Evolutionary conservation across 1,140 invertebrate species (phyloP).

Genomic region (Caerostris darwini): DNA sequence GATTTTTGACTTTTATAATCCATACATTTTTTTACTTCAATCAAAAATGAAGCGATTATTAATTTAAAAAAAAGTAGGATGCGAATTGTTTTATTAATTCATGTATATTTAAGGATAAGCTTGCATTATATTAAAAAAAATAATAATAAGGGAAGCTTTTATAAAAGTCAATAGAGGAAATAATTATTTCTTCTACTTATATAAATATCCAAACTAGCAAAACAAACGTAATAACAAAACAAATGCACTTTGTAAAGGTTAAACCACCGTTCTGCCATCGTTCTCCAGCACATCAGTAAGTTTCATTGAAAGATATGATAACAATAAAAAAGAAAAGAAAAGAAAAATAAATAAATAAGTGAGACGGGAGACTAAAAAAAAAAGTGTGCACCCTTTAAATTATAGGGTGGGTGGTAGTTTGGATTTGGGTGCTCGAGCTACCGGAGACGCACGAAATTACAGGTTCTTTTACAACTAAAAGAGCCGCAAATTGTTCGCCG

Average conservation of each 20-base stretch:
- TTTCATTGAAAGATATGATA: constrained; percentile 18
- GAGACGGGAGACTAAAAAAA: neutral
- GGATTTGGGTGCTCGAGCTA: constrained; percentile 9
- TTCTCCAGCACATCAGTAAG: neutral
- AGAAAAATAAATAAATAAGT: neutral
- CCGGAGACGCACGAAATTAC: constrained; percentile 40
- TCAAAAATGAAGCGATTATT: no score
- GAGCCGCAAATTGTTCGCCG: constrained; percentile 10
- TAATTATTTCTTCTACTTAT: neutral
- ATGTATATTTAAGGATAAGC: no score
- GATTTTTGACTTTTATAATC: no score
- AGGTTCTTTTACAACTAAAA: constrained; percentile 44
- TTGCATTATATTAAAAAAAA: no score
- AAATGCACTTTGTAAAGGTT: neutral
- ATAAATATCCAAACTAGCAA: neutral
- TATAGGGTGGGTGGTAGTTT: constrained; percentile 22
- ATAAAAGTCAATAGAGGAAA: neutral
- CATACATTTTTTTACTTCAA: no score
- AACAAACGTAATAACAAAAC: neutral
- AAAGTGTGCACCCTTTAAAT: constrained; percentile 37
- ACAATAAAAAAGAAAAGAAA: neutral
- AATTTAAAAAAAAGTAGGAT: no score
- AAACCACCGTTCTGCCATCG: neutral
- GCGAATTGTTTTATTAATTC: no score
- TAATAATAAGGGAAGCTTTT: no score